Base-by-base conservation (phyloP, 2,888 invertebrate species). In the Drosophila putrida region DNA sequence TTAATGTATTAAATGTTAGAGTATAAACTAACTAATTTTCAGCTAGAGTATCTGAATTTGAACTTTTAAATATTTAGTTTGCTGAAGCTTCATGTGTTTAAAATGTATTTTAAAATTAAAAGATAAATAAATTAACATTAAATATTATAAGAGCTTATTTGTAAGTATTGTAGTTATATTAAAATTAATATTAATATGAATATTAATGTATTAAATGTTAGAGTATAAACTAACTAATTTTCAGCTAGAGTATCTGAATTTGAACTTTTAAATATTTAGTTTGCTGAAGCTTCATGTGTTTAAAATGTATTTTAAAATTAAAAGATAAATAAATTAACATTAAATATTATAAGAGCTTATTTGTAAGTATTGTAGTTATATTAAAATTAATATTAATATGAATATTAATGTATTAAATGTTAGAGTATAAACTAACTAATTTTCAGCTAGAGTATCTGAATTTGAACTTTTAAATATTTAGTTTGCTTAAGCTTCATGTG, bases 261-360 rank as follows among this genome's bases (percentile, higher is more conserved):
- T 55, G 39, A 31, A 9, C 31, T 20, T n/a, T 9, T n/a, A 25
- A n/a, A 25, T 33, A 35, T 49, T 53, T 6, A n/a, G 39, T 46
- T 51, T 51, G 25, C 11, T 47, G 20, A 25, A 33, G 46, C 13
- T 15, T 51, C 31, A 38, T 67, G 11, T 49, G 15, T 49, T 46
- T 33, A 6, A 20, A n/a, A 28, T n/a, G 6, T 67, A 49, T 36
- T 33, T 9, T 51, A n/a, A n/a, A n/a, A 20, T 20, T 20, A 2
- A 20, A 20, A 20, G 20, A 20, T 20, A 20, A 20, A 20, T 20
- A 20, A 20, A 20, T 20, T 1, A 20, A 20, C 20, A 20, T 20
- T 20, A 20, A 20, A 20, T 20, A 20, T 20, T 20, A 20, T 20
- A 20, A 20, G 20, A 20, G 20, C 20, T 20, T 20, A 20, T 20